Percentiles rank a stretch among this genome's conserved stretches.
These are phyloP conservation scores for Pituophis catenifer DNA, from an alignment of 2,113 vertebrate species.

Conservation along the genomic window DNA sequence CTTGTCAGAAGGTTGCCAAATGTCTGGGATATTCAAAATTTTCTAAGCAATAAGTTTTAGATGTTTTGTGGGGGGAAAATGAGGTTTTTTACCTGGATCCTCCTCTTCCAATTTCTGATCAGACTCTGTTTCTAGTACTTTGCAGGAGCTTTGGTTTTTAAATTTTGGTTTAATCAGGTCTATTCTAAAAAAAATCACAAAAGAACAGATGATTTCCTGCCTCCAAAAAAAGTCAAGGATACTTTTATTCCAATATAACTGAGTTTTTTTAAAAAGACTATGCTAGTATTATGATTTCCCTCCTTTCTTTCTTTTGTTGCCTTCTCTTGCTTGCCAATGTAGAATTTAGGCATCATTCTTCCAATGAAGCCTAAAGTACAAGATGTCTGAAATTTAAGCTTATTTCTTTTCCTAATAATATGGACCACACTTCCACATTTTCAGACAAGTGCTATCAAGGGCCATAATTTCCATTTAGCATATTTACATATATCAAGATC, in stretches of 20 bases:
- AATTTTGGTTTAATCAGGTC: slow-evolving; percentile 76
- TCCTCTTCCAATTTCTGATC: neutral
- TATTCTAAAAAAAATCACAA: slow-evolving; percentile 64
- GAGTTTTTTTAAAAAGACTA: neutral
- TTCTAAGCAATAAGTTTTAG: neutral
- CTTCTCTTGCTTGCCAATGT: neutral
- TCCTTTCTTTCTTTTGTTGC: neutral
- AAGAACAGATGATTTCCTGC: neutral
- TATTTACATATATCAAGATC: neutral
- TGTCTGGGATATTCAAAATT: neutral
- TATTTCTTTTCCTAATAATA: neutral
- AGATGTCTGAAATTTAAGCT: neutral
- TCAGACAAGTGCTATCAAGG: neutral
- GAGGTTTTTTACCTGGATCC: neutral
- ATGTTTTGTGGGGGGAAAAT: neutral
- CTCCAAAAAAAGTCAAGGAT: neutral
- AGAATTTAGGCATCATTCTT: neutral
- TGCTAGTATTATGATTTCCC: neutral
- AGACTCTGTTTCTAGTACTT: neutral
- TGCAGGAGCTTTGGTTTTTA: slow-evolving; percentile 38
- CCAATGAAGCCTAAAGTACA: neutral
- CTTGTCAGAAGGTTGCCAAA: neutral
- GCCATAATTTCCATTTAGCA: neutral
- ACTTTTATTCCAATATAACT: neutral
- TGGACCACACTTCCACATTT: neutral